Percentiles rank a stretch among this genome's conserved stretches.
phyloP scores from a whole-genome alignment of 2,888 invertebrate species.

The Pandemis heparana region DNA sequence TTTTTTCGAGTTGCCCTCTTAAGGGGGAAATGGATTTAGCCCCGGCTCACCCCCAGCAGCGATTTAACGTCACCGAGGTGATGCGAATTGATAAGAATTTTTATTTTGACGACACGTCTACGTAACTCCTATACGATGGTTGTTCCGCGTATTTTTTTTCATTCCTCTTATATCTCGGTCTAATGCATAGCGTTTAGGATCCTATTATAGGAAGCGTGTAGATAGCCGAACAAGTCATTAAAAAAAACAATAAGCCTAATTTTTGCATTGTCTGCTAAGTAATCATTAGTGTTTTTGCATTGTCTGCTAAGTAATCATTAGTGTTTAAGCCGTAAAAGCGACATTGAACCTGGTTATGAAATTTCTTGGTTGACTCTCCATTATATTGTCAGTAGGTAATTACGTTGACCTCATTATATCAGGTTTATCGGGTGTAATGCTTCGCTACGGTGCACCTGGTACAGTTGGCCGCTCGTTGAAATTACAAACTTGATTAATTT shows the following conservation, averaged over 20 bases:
- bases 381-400: neutral
- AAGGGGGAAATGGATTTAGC: constrained; percentile 23
- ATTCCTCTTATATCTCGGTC: too few relatives aligned
- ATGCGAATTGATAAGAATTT: constrained; percentile 26
- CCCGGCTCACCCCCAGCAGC: constrained; percentile 13
- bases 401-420: neutral
- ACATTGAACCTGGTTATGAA: too few relatives aligned
- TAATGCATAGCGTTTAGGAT: too few relatives aligned
- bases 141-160: too few relatives aligned
- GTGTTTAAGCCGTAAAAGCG: too few relatives aligned
- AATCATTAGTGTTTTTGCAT: too few relatives aligned
- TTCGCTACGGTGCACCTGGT: neutral
- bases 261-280: too few relatives aligned
- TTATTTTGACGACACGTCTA: constrained; percentile 1
- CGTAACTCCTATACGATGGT: neutral
- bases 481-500: neutral
- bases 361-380: too few relatives aligned
- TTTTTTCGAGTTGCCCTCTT: constrained; percentile 36
- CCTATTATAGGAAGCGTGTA: too few relatives aligned
- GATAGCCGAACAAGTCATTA: too few relatives aligned
- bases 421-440: constrained; percentile 4
- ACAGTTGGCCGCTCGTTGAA: neutral
- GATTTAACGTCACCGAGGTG: constrained; percentile 27
- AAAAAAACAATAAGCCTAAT: too few relatives aligned
- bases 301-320: too few relatives aligned